Base-by-base conservation (phyloP, 2,113 vertebrate species). In the Chelonoidis abingdonii region DNA sequence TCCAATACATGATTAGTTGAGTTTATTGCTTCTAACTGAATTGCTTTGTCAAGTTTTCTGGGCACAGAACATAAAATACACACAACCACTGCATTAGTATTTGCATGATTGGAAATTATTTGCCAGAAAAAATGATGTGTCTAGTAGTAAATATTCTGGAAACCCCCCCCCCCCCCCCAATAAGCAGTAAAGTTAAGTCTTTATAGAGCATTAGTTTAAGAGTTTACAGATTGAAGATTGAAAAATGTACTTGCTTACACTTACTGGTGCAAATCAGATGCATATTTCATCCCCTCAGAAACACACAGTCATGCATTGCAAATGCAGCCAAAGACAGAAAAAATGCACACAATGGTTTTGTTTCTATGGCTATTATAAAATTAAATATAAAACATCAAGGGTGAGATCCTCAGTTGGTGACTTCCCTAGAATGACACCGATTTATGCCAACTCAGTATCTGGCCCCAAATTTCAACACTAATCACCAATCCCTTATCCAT, bases 181-280 rank as follows among this genome's bases (percentile, higher is more conserved):
- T 31, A 78, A 90, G 76, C 83, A 83, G 17, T 87, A 80, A 96
- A 89, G 29, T 69, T 80, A 86, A 96, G 79, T 87, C 27, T 92
- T 88, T 83, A 81, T 65, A 56, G 41, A 49, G 44, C 16, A 16
- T 75, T 84, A 62, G 88, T 88, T 91, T 93, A 93, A 96, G 87
- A 47, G 78, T 88, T 83, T 93, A 83, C 13, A 52, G 22, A 6
- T 81, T 86, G 69, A 86, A 85, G 56, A 50, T 38, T 84, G 86
- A 97, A 86, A 57, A 89, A 79, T 44, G 79, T 84, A 59, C n/a
- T n/a, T 79, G 22, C 11, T 91, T 83, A 2, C 72, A 96, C 96
- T 97, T 98, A 99, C 98, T 98, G 98, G 97, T 99, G 98, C 69
- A 99, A 98, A 79, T 99, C 98, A 19, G 99, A 99, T 57, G 98